Evolutionary conservation across 2,797 vertebrate species (phyloP).

Genomic region (Hydrophis major): DNA sequence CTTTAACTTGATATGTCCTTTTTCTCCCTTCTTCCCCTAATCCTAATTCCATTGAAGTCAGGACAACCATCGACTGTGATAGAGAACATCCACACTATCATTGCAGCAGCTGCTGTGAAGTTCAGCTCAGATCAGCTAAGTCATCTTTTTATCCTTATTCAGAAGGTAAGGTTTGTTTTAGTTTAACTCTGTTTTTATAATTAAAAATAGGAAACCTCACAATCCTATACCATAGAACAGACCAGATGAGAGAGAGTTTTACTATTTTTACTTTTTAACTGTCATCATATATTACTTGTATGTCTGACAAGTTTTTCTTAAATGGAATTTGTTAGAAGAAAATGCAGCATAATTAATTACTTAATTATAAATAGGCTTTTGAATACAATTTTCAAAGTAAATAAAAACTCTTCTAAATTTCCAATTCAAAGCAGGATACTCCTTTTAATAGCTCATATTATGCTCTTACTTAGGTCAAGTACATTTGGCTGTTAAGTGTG

Average conservation of each 20-base stretch:
- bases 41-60: constrained; percentile 71
- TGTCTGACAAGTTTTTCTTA: not conserved
- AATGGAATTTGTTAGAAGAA: not conserved
- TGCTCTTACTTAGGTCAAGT: not conserved
- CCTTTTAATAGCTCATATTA: not conserved
- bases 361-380: not conserved
- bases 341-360: not conserved
- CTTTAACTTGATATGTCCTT: not conserved
- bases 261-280: not conserved
- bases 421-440: not conserved
- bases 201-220: not conserved
- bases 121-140: constrained; percentile 96
- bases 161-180: constrained; percentile 80
- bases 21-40: not conserved
- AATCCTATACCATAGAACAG: not conserved
- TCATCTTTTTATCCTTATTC: constrained; percentile 96
- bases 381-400: not conserved
- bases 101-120: constrained; percentile 96
- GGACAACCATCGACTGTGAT: constrained; percentile 98
- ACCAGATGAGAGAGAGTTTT: not conserved
- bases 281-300: not conserved
- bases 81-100: constrained; percentile 98
- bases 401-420: not conserved
- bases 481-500: not conserved
- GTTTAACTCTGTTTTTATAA: not conserved